phyloP scores from a whole-genome alignment of 2,113 vertebrate genomes.

The Vireo altiloquus region DNA sequence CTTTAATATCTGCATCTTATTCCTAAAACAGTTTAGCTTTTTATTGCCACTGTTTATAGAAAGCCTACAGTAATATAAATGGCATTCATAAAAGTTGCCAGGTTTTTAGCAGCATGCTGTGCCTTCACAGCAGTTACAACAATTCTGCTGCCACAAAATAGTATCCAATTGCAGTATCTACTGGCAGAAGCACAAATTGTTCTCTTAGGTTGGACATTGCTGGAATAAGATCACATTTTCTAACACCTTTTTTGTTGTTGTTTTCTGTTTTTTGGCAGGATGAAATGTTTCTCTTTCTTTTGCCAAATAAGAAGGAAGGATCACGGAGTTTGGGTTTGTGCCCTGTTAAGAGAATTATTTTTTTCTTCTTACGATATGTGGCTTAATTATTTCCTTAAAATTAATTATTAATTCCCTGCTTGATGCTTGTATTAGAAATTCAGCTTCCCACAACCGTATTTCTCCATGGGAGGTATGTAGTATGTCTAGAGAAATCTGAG shows the following conservation, averaged over 20 bases:
- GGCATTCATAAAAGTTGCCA: constrained; percentile 67
- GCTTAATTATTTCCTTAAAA: neutral
- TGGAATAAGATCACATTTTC: constrained; percentile 43
- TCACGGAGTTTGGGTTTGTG: neutral
- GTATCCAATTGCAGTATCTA: constrained; percentile 58
- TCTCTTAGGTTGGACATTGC: constrained; percentile 48
- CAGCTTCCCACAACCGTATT: neutral
- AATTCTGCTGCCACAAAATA: constrained; percentile 53
- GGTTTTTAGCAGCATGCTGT: constrained; percentile 60
- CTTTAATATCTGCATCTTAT: constrained; percentile 66
- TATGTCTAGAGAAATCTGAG: neutral
- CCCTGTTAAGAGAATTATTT: neutral
- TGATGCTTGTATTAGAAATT: neutral
- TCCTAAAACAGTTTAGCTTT: constrained; percentile 58
- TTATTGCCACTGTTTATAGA: constrained; percentile 63
- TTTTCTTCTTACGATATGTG: neutral
- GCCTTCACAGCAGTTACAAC: constrained; percentile 46
- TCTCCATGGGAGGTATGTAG: neutral
- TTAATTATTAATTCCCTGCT: neutral
- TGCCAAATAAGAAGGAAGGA: constrained; percentile 11
- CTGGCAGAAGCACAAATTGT: constrained; percentile 61
- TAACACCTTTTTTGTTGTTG: constrained; percentile 25
- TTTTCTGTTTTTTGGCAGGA: neutral
- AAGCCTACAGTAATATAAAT: constrained; percentile 62
- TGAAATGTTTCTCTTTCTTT: constrained; percentile 3